phyloP scores from a whole-genome alignment of 2,888 invertebrate species.

The Eristalis tenax region DNA sequence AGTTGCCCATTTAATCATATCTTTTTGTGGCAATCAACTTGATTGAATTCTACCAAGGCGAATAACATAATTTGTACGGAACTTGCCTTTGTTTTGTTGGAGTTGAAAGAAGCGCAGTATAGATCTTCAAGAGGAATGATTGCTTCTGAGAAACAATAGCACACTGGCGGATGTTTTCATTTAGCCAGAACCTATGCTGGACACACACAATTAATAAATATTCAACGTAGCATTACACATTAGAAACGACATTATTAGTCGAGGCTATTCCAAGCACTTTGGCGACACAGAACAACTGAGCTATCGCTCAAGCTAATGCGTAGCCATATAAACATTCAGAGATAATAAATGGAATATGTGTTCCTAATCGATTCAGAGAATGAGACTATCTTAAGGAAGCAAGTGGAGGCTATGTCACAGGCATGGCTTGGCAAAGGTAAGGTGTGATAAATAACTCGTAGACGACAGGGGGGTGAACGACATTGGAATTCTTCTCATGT shows the following conservation, averaged over 20 bases:
- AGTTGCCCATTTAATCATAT: slow-evolving; percentile 54
- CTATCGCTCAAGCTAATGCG: neutral
- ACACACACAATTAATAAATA: neutral
- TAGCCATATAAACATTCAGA: slow-evolving; percentile 16
- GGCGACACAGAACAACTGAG: neutral
- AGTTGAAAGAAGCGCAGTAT: neutral
- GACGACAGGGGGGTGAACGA: neutral
- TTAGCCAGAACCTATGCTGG: no score
- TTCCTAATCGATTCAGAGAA: neutral
- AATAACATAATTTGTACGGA: slow-evolving; percentile 3
- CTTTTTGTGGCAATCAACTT: slow-evolving; percentile 26
- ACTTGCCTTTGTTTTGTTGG: neutral
- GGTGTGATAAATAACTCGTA: neutral
- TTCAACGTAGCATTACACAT: neutral
- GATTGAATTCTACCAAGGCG: slow-evolving; percentile 24
- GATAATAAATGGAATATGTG: slow-evolving; percentile 2
- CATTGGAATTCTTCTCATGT: neutral
- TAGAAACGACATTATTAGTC: neutral
- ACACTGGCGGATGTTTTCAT: no score
- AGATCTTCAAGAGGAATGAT: neutral
- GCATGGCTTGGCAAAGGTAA: neutral
- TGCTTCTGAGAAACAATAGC: no score
- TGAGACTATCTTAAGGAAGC: neutral
- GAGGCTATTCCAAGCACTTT: slow-evolving; percentile 6
- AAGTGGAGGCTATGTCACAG: neutral